Evolutionary conservation across 2,797 vertebrate genomes (phyloP).

Genomic region (Anableps anableps): DNA sequence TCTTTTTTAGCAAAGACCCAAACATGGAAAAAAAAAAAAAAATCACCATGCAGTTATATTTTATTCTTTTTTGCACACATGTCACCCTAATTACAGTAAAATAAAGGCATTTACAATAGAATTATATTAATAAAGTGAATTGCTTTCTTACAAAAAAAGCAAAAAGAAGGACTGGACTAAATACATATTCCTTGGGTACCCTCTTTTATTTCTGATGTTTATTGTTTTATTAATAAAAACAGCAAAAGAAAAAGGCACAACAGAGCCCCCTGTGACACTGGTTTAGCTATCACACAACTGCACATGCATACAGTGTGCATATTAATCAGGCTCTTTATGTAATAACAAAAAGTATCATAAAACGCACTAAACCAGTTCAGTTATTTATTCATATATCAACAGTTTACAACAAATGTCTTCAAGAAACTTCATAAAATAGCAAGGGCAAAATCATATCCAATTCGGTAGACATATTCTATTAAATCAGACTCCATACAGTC

Average conservation of each 20-base stretch:
- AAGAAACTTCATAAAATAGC: not conserved
- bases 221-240: slow-evolving; percentile 58
- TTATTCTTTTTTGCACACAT: slow-evolving; percentile 8
- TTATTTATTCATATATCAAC: not conserved
- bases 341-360: not conserved
- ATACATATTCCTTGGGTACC: slow-evolving; percentile 23
- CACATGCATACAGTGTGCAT: slow-evolving; percentile 31
- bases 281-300: slow-evolving; percentile 35
- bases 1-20: not conserved
- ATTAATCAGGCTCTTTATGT: slow-evolving; percentile 38
- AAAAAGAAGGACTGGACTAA: slow-evolving; percentile 12
- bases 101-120: slow-evolving; percentile 26
- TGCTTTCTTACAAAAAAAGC: slow-evolving; percentile 17
- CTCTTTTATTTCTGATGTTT: slow-evolving; percentile 35
- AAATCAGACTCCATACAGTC: not conserved
- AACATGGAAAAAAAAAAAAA: not conserved
- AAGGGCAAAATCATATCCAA: not conserved
- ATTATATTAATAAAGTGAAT: slow-evolving; percentile 26
- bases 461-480: not conserved
- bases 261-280: slow-evolving; percentile 33
- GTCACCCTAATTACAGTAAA: slow-evolving; percentile 22
- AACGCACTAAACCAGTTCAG: not conserved
- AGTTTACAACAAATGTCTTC: not conserved
- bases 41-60: slow-evolving; percentile 7
- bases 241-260: slow-evolving; percentile 34